Conservation (phyloP, 1,140 invertebrate genomes). For the Bradysia coprophila region DNA sequence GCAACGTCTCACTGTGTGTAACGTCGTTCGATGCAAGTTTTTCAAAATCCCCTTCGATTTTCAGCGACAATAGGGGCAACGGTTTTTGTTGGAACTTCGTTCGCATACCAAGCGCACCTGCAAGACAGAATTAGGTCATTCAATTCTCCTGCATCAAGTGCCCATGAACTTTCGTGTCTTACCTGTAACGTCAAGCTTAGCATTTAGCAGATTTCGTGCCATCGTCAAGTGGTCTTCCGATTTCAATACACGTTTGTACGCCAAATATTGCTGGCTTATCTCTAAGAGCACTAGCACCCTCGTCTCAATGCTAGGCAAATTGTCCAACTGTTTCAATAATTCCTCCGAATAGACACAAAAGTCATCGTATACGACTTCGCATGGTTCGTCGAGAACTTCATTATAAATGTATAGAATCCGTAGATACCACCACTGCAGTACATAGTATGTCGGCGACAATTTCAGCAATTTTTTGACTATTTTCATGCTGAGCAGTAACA, state of each 20-base stretch:
- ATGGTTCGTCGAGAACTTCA: constrained; percentile 48
- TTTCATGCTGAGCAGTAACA: constrained; percentile 43
- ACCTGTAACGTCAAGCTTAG: constrained; percentile 30
- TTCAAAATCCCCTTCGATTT: constrained; percentile 27
- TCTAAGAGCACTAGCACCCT: constrained; percentile 54
- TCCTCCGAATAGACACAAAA: constrained; percentile 35
- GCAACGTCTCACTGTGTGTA: constrained; percentile 23
- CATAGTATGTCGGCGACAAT: constrained; percentile 19
- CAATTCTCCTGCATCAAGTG: constrained; percentile 38
- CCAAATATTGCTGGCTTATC: constrained; percentile 48
- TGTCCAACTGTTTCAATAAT: constrained; percentile 24
- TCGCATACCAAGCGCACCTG: no score
- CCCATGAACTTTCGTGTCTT: constrained; percentile 6
- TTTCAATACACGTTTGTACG: constrained; percentile 50
- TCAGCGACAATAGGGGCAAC: constrained; percentile 61
- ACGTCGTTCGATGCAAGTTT: constrained; percentile 20
- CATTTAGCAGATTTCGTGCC: constrained; percentile 35
- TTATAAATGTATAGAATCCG: constrained; percentile 54
- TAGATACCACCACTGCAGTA: constrained; percentile 49
- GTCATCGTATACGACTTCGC: constrained; percentile 37
- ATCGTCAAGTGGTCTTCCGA: constrained; percentile 43
- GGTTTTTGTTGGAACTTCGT: constrained; percentile 72
- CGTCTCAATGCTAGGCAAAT: constrained; percentile 21
- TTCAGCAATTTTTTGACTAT: constrained; percentile 35
- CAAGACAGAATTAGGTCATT: no score